Conservation (phyloP, 2,113 vertebrate species). For the Fulmarus glacialis region DNA sequence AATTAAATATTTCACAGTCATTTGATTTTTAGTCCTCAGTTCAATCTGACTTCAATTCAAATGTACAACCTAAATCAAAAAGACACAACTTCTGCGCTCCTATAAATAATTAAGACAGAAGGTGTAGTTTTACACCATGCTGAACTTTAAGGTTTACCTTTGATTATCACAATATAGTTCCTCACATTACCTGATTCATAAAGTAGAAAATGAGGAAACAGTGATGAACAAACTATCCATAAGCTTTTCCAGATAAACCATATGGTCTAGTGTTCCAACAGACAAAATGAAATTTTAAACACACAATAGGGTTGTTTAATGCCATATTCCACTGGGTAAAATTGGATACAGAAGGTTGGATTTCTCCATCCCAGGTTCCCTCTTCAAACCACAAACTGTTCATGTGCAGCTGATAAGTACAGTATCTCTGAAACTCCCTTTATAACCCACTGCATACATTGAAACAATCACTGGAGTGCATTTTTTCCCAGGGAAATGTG, state of each 20-base stretch:
- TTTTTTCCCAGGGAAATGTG: conserved; percentile 21
- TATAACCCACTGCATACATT: conserved; percentile 44
- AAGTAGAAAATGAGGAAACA: neutral
- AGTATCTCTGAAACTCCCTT: conserved; percentile 63
- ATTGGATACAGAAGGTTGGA: conserved; percentile 51
- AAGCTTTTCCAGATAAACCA: neutral
- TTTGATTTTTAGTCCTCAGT: neutral
- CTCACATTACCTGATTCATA: neutral
- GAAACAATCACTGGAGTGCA: conserved; percentile 42
- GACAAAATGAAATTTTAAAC: conserved; percentile 52
- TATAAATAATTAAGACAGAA: neutral
- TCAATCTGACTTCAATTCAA: neutral
- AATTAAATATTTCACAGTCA: neutral
- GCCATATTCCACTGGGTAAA: conserved; percentile 50
- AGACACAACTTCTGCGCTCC: neutral
- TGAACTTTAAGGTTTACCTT: neutral
- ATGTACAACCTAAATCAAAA: neutral
- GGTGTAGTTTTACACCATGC: neutral
- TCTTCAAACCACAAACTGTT: conserved; percentile 66
- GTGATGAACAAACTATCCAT: neutral
- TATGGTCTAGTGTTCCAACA: neutral
- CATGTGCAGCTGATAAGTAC: conserved; percentile 69
- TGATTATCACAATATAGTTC: neutral
- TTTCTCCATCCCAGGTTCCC: conserved; percentile 50
- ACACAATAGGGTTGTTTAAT: conserved; percentile 35